A percentile compares a stretch with the other conserved stretches of the same genome.
These are phyloP conservation scores for Prionailurus bengalensis DNA, from an alignment of 2,113 vertebrate species.

Conservation along the genomic window DNA sequence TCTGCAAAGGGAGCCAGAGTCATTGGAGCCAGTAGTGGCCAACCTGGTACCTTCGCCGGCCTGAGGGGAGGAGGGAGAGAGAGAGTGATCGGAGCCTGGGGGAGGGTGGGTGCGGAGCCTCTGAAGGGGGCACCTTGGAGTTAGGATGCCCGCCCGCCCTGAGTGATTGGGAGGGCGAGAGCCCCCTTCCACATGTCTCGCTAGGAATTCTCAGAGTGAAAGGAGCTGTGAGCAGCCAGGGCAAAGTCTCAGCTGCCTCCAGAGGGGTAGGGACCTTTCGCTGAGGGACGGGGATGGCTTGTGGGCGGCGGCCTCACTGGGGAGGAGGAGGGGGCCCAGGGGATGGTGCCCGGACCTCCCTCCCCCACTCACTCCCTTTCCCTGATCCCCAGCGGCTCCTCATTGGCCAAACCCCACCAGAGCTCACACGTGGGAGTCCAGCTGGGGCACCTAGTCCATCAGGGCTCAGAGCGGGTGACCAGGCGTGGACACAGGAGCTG, in stretches of 20 bases:
- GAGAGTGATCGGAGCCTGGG: not conserved
- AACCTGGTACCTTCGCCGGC: not conserved
- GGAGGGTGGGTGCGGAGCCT: not conserved
- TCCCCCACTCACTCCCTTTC: too few species aligned
- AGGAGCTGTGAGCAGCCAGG: not conserved
- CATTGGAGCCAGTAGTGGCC: not conserved
- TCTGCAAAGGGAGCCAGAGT: not conserved
- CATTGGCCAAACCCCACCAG: not conserved
- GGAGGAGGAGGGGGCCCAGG: too few species aligned
- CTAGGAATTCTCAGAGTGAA: not conserved
- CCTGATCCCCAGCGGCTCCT: not conserved
- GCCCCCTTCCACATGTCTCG: accelerated
- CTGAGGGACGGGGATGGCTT: not conserved
- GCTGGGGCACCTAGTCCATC: not conserved
- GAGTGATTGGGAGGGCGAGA: accelerated
- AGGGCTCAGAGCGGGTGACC: not conserved
- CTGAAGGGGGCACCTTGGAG: not conserved
- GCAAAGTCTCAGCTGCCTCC: too few species aligned
- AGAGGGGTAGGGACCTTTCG: not conserved
- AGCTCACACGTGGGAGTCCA: not conserved
- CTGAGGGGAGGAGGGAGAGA: too few species aligned
- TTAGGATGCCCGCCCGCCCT: not conserved
- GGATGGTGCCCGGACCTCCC: accelerated
- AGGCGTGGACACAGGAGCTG: accelerated
- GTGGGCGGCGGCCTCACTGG: not conserved